Evolutionary conservation across 2,888 invertebrate species (phyloP).

Genomic region (Melinaea marsaeus): DNA sequence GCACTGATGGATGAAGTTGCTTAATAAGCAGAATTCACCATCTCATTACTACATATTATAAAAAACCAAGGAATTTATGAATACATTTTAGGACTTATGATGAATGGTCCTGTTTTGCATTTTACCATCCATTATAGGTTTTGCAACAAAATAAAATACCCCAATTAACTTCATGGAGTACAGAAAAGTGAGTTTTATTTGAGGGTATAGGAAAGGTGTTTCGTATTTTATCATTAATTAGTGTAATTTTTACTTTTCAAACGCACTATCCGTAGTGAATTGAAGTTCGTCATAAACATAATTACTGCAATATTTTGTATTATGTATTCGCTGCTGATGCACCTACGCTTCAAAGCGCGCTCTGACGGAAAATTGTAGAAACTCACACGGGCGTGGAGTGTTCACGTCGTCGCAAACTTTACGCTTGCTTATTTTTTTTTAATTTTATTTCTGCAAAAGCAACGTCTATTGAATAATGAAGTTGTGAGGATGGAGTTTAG

Average conservation of each 20-base stretch:
- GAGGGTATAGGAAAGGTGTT: not conserved
- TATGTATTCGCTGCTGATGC: constrained; percentile 36
- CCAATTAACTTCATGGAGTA: no score
- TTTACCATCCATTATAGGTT: not conserved
- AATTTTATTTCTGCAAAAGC: constrained; percentile 35
- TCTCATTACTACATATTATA: constrained; percentile 23
- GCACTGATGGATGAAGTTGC: constrained; percentile 57
- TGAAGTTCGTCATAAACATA: constrained; percentile 27
- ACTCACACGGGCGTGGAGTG: constrained; percentile 54
- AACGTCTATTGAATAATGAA: constrained; percentile 41
- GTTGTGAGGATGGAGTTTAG: constrained; percentile 32
- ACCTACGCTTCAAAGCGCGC: constrained; percentile 45
- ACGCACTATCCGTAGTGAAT: constrained; percentile 26
- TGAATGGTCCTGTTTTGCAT: not conserved
- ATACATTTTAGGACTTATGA: not conserved
- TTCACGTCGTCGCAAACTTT: constrained; percentile 49
- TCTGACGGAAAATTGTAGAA: constrained; percentile 64
- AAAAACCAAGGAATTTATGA: constrained; percentile 13
- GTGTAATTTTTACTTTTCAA: constrained; percentile 4
- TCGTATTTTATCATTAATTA: not conserved
- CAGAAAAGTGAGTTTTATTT: no score
- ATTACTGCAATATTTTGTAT: constrained; percentile 34
- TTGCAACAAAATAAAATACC: no score
- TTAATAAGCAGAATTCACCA: constrained; percentile 33
- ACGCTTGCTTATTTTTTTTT: constrained; percentile 40